A percentile compares a stretch with the other conserved stretches of the same genome.
These are phyloP conservation scores for Folsomia candida DNA, from an alignment of 2,888 invertebrate species.

Conservation along the genomic window DNA sequence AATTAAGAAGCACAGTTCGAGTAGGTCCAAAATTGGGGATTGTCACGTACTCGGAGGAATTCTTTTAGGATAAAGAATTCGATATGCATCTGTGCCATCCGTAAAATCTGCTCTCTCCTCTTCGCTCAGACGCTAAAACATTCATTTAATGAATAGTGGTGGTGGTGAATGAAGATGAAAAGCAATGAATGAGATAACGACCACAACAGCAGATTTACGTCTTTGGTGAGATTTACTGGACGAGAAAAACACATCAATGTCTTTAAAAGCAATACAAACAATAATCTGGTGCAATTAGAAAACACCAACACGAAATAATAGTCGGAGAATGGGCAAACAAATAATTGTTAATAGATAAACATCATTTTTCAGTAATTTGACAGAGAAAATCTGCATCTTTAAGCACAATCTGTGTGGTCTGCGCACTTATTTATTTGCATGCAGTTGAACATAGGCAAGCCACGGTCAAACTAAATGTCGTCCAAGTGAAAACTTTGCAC, in stretches of 20 bases:
- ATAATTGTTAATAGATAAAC: too few species aligned
- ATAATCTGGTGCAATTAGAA: conserved; percentile 4
- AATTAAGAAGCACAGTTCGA: background rate
- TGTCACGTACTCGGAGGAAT: background rate
- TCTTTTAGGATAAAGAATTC: background rate
- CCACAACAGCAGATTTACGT: background rate
- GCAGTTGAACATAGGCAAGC: too few species aligned
- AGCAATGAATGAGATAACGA: background rate
- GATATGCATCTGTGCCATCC: background rate
- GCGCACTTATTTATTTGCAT: too few species aligned
- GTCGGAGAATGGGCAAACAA: too few species aligned
- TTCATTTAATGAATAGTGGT: background rate
- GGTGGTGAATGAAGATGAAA: background rate
- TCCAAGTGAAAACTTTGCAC: too few species aligned
- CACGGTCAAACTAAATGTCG: too few species aligned
- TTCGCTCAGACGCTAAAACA: background rate
- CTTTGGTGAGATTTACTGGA: conserved; percentile 2
- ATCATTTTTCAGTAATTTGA: too few species aligned
- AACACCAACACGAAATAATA: background rate
- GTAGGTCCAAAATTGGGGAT: background rate
- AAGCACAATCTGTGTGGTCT: too few species aligned
- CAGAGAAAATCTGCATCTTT: too few species aligned
- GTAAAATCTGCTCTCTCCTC: background rate
- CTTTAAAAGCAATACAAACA: too few species aligned
- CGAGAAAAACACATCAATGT: background rate